Percentiles rank a stretch among this genome's conserved stretches.
Evolutionary conservation across 2,888 invertebrate genomes (phyloP).

Genomic region (Torymus auratus): DNA sequence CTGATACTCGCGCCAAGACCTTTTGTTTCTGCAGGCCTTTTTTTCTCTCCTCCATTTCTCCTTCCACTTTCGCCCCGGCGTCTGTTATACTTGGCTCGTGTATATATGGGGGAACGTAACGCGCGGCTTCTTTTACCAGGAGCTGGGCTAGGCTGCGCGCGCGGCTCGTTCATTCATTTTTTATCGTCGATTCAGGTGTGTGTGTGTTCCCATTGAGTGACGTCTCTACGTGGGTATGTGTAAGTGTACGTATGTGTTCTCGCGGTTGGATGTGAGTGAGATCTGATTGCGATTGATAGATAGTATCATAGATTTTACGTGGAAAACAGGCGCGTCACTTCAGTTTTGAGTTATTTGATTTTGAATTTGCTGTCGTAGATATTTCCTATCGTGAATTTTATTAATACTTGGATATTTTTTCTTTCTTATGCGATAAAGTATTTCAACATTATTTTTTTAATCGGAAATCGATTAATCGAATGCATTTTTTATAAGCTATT

Average conservation of each 20-base stretch:
- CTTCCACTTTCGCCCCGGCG: constrained; percentile 17
- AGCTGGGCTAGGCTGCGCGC: background rate
- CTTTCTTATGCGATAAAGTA: no score
- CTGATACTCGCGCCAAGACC: constrained; percentile 45
- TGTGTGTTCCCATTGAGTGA: constrained; percentile 3
- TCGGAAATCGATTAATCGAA: no score
- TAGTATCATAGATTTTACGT: no score
- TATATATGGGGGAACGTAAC: background rate
- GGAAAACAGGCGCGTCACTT: no score
- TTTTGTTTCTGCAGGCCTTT: constrained; percentile 15
- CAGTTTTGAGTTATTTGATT: no score
- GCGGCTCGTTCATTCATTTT: constrained; percentile 1
- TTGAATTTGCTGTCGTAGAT: no score
- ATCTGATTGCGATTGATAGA: no score
- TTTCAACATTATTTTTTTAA: no score
- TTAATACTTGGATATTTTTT: no score
- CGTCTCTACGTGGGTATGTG: background rate
- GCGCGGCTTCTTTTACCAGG: background rate
- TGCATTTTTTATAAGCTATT: no score
- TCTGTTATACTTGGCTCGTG: constrained; percentile 26
- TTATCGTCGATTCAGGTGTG: background rate
- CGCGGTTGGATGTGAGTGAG: no score
- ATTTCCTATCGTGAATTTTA: no score
- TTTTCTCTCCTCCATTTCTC: background rate
- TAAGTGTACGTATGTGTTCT: background rate